These are phyloP conservation scores for Andrena haemorrhoa DNA, from an alignment of 2,888 invertebrate species.

Conservation along the genomic window DNA sequence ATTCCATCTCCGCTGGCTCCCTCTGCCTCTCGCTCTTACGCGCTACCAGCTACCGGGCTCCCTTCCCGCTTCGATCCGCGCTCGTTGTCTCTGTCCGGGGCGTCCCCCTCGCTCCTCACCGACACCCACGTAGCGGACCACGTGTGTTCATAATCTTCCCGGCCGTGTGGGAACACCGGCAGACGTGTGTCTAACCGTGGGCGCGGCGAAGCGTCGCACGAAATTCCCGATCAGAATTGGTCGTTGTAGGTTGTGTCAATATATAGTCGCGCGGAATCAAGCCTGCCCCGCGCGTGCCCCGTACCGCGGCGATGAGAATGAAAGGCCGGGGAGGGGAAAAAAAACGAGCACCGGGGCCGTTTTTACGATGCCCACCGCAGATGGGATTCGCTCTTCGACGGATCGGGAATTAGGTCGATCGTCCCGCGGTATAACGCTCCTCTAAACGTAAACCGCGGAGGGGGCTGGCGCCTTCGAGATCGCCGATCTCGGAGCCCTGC, in stretches of 20 bases:
- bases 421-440: not conserved
- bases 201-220: slow-evolving; percentile 23
- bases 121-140: not conserved
- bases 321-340: slow-evolving; percentile 35
- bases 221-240: slow-evolving; percentile 59
- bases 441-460: not conserved
- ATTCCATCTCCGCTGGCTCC: slow-evolving; percentile 41
- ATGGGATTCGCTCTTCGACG: slow-evolving; percentile 13
- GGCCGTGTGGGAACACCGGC: slow-evolving; percentile 24
- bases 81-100: not conserved
- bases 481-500: slow-evolving; percentile 10
- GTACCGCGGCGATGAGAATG: slow-evolving; percentile 28
- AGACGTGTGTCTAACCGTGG: slow-evolving; percentile 26
- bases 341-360: slow-evolving; percentile 6
- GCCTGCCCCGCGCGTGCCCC: slow-evolving; percentile 16
- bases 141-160: slow-evolving; percentile 59
- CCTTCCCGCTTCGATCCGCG: not conserved
- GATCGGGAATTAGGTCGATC: slow-evolving; percentile 35
- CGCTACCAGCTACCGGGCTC: not conserved
- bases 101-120: slow-evolving; percentile 5
- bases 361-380: slow-evolving; percentile 19
- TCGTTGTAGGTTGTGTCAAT: slow-evolving; percentile 66
- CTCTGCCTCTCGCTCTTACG: not conserved
- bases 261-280: slow-evolving; percentile 56
- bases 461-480: slow-evolving; percentile 21